A percentile compares a stretch with the other conserved stretches of the same genome.
These are phyloP conservation scores for Podargus strigoides DNA, from an alignment of 2,797 vertebrate genomes.

Conservation along the genomic window DNA sequence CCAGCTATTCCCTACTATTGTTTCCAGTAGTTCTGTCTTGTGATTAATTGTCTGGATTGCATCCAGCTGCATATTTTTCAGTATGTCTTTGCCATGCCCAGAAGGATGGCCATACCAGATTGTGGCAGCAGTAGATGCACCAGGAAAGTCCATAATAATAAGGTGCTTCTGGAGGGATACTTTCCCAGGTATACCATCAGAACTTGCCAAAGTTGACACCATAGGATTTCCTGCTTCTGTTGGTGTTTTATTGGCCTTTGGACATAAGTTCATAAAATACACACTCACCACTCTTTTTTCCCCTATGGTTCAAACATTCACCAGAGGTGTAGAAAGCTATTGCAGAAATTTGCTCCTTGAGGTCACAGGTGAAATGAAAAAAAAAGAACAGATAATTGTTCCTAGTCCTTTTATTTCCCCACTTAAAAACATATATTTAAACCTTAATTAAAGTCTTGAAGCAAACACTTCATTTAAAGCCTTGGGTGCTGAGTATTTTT, in stretches of 20 bases:
- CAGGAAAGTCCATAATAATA: neutral
- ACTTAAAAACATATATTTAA: conserved; percentile 25
- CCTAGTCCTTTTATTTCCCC: neutral
- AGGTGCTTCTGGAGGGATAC: neutral
- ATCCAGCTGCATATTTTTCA: neutral
- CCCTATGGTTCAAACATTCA: neutral
- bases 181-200: neutral
- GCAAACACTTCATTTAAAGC: neutral
- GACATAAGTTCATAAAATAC: neutral
- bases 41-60: neutral
- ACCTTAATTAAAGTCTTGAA: conserved; percentile 5
- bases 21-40: neutral
- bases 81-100: neutral
- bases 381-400: neutral
- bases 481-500: neutral
- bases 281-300: neutral
- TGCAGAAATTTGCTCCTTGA: neutral
- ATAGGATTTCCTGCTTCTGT: neutral
- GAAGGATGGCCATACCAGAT: neutral
- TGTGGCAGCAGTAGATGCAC: neutral
- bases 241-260: neutral
- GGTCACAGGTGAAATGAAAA: neutral
- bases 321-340: neutral
- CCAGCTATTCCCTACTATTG: neutral
- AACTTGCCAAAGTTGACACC: neutral